A percentile compares a stretch with the other conserved stretches of the same genome.
Evolutionary conservation across 2,797 vertebrate species (phyloP).

Genomic region (Hypotaenidia okinawae): DNA sequence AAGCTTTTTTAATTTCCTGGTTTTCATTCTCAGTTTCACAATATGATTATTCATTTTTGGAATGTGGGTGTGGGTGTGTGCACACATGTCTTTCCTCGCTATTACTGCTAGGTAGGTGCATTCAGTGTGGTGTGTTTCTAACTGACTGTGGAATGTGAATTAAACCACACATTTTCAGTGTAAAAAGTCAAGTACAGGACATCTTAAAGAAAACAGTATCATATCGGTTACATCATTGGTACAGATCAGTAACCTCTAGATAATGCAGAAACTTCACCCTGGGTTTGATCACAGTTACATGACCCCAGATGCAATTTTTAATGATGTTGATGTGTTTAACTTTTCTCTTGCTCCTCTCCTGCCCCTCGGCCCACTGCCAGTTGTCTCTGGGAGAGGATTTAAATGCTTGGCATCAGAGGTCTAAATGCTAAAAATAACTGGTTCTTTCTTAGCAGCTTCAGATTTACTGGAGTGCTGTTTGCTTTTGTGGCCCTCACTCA

Average conservation of each 20-base stretch:
- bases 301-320: neutral
- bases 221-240: neutral
- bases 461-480: neutral
- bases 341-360: neutral
- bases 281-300: neutral
- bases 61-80: neutral
- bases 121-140: neutral
- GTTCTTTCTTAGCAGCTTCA: neutral
- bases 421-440: neutral
- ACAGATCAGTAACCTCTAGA: neutral
- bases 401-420: neutral
- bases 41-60: neutral
- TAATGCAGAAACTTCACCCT: neutral
- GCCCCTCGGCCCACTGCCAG: neutral
- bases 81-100: fast-evolving
- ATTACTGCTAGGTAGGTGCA: neutral
- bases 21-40: neutral
- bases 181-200: neutral
- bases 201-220: neutral
- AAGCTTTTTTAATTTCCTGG: neutral
- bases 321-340: neutral
- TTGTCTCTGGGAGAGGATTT: neutral
- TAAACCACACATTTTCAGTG: neutral
- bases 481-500: neutral
- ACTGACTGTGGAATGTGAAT: neutral